These are phyloP conservation scores for Ceriagrion tenellum DNA, from an alignment of 2,888 invertebrate genomes.

Conservation along the genomic window DNA sequence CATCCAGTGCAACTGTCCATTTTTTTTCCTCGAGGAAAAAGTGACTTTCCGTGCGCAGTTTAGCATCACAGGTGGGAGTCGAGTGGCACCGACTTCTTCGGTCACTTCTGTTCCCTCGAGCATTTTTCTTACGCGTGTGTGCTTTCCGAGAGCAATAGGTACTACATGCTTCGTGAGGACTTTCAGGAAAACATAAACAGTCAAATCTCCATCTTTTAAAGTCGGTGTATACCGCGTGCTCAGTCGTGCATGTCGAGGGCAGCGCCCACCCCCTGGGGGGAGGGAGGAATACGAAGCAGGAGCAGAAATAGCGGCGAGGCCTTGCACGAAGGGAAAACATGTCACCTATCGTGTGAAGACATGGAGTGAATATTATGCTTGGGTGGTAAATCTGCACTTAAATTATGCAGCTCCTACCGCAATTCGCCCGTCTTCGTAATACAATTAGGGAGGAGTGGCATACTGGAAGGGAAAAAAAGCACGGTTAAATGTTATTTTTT, in stretches of 20 bases:
- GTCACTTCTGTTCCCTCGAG: neutral
- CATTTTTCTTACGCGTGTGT: neutral
- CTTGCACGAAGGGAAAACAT: neutral
- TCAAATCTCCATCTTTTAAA: neutral
- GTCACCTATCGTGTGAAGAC: neutral
- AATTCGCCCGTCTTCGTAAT: neutral
- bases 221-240: neutral
- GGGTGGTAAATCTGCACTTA: neutral
- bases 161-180: neutral
- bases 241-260: neutral
- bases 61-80: neutral
- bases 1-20: too few species aligned
- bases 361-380: neutral
- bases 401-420: neutral
- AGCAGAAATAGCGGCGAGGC: neutral
- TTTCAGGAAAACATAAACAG: neutral
- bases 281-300: neutral
- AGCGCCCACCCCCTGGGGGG: neutral
- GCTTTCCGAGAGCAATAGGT: neutral
- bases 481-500: neutral
- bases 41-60: neutral
- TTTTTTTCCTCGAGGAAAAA: too few species aligned
- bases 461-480: neutral
- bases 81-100: neutral
- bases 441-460: neutral